Conservation (phyloP, 2,797 vertebrate species). For the Megalops cyprinoides region DNA sequence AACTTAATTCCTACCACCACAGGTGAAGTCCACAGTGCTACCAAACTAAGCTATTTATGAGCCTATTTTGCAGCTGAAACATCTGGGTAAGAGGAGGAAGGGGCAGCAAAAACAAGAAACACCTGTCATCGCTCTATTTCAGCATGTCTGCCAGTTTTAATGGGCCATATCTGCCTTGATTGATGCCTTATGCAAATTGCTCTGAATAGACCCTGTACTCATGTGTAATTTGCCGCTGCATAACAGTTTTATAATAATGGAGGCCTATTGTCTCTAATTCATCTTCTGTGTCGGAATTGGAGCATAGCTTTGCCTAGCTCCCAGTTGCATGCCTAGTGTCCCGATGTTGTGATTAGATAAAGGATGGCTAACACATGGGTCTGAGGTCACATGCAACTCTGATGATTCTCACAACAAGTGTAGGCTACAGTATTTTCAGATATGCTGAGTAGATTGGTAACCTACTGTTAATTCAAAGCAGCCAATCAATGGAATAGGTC, state of each 20-base stretch:
- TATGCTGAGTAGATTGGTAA: too few relatives aligned
- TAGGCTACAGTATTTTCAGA: too few relatives aligned
- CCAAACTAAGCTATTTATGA: constrained; percentile 3
- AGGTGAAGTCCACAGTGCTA: neutral
- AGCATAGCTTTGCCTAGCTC: neutral
- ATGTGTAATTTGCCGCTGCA: neutral
- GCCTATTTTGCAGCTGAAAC: neutral
- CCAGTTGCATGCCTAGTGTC: neutral
- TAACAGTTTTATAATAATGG: neutral
- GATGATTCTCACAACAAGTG: too few relatives aligned
- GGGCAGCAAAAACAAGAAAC: neutral
- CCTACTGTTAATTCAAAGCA: too few relatives aligned
- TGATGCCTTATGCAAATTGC: neutral
- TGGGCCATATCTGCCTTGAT: neutral
- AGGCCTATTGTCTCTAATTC: neutral
- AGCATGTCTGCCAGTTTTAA: neutral
- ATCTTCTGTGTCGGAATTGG: neutral
- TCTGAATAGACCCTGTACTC: neutral
- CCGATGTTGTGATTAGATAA: too few relatives aligned
- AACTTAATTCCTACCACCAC: neutral
- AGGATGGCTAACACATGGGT: too few relatives aligned
- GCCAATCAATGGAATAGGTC: too few relatives aligned
- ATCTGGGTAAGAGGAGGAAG: neutral
- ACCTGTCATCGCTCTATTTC: neutral
- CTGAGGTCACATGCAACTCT: too few relatives aligned